Evolutionary conservation across 2,797 vertebrate genomes (phyloP).

Genomic region (Onychomys arenicola): DNA sequence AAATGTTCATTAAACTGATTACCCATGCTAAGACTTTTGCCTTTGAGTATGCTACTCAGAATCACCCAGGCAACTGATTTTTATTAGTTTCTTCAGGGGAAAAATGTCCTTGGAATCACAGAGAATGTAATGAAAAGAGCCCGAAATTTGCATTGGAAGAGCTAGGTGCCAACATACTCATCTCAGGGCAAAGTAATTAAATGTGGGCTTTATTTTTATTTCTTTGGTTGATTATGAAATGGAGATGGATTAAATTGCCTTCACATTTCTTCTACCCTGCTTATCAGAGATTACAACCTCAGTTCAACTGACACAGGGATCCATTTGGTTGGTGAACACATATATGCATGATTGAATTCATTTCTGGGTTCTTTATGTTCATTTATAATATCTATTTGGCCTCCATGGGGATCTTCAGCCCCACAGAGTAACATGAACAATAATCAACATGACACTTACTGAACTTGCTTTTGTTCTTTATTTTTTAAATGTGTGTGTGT

Average conservation of each 20-base stretch:
- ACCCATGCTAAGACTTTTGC: background rate
- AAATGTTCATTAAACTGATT: slow-evolving; percentile 17
- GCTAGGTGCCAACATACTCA: background rate
- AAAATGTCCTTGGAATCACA: background rate
- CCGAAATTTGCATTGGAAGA: background rate
- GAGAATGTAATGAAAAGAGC: background rate
- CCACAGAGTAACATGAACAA: background rate
- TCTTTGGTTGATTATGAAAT: background rate
- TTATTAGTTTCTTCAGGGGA: background rate
- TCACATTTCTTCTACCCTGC: background rate
- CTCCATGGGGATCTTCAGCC: background rate
- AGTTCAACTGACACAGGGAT: background rate
- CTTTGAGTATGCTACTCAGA: background rate
- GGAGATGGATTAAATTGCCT: background rate
- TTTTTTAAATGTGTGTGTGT: background rate
- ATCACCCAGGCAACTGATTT: background rate
- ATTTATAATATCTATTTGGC: background rate
- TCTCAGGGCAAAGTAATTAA: background rate
- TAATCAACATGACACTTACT: background rate
- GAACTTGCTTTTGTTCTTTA: background rate
- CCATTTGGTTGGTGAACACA: background rate
- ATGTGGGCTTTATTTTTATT: background rate
- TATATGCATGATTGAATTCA: background rate
- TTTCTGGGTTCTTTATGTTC: background rate
- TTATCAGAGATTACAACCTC: background rate